Conservation (phyloP, 2,113 vertebrate species). For the Willisornis vidua region DNA sequence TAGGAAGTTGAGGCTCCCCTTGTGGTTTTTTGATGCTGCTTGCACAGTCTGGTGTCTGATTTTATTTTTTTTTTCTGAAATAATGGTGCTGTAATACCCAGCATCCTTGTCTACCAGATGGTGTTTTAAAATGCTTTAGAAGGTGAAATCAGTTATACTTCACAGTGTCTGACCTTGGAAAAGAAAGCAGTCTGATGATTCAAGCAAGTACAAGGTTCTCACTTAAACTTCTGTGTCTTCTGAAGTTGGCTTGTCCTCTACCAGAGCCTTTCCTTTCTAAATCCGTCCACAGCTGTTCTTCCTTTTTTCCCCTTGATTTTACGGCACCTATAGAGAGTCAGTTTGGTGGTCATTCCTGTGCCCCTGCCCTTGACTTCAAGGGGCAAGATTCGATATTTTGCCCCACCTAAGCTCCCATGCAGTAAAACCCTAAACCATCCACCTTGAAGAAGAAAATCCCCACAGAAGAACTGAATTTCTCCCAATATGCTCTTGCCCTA, state of each 20-base stretch:
- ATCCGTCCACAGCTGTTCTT: background rate
- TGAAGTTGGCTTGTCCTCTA: background rate
- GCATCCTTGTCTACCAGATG: background rate
- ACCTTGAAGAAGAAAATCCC: constrained; percentile 28
- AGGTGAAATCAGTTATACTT: background rate
- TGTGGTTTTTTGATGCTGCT: constrained; percentile 10
- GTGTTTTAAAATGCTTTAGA: background rate
- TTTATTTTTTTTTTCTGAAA: background rate
- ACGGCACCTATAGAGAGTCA: background rate
- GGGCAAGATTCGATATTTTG: background rate
- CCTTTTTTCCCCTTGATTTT: background rate
- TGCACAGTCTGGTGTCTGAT: constrained; percentile 5
- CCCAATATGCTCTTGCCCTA: constrained; percentile 1
- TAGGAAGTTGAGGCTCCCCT: background rate
- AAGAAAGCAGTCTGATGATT: background rate
- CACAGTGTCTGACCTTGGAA: background rate
- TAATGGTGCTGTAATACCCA: background rate
- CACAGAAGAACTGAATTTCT: constrained; percentile 17
- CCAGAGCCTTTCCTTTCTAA: background rate
- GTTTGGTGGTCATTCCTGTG: background rate
- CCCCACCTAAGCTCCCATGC: background rate
- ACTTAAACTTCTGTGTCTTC: background rate
- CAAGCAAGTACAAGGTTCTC: background rate
- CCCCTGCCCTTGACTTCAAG: background rate
- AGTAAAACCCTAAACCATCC: constrained; percentile 33